A percentile compares a stretch with the other conserved stretches of the same genome.
phyloP scores from a whole-genome alignment of 1,140 invertebrate genomes.

The Dendrolimus punctatus region DNA sequence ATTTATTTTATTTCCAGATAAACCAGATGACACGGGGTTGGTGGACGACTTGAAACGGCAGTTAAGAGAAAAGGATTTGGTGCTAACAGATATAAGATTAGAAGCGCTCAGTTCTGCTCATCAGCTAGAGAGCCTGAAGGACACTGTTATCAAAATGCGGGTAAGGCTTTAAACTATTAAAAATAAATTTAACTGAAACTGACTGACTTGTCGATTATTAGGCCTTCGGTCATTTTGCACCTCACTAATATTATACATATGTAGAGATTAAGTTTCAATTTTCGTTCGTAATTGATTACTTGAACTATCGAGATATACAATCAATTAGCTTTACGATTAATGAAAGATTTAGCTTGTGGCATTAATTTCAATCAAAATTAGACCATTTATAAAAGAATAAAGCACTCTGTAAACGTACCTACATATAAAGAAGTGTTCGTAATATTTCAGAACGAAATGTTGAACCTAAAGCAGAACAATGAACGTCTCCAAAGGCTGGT shows the following conservation, averaged over 20 bases:
- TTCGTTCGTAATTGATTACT: too few relatives aligned
- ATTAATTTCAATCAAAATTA: not conserved
- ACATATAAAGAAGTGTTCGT: not conserved
- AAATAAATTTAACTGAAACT: not conserved
- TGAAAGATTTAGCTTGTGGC: not conserved
- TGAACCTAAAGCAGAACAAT: conserved; percentile 96
- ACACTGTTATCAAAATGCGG: conserved; percentile 97
- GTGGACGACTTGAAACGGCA: conserved; percentile 94
- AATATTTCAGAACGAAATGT: conserved; percentile 91
- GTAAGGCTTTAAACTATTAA: conserved; percentile 67
- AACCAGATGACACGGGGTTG: conserved; percentile 61
- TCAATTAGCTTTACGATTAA: not conserved
- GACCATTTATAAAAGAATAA: not conserved
- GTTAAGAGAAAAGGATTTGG: conserved; percentile 95
- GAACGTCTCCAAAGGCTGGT: conserved; percentile 92
- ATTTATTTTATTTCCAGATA: conserved; percentile 34
- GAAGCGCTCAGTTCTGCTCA: conserved; percentile 97
- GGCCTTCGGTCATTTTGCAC: too few relatives aligned
- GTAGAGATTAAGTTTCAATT: too few relatives aligned
- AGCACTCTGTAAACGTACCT: not conserved
- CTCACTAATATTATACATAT: too few relatives aligned
- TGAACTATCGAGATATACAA: too few relatives aligned
- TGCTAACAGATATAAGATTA: conserved; percentile 94
- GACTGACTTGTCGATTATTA: too few relatives aligned
- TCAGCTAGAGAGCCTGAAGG: conserved; percentile 95